phyloP scores from a whole-genome alignment of 2,888 invertebrate genomes.

The Theodoxus fluviatilis region DNA sequence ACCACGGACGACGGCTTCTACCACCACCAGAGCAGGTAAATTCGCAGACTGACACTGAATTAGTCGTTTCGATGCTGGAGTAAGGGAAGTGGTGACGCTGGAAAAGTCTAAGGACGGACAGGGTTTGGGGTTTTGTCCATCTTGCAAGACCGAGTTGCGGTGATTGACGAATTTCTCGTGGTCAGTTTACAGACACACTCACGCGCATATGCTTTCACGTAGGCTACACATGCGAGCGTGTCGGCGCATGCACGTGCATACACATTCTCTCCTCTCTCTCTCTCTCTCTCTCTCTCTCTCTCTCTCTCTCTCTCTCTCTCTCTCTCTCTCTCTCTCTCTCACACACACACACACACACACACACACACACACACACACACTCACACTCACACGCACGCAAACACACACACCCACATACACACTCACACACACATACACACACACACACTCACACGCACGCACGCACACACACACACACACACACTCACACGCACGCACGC shows the following conservation, averaged over 20 bases:
- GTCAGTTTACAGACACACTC: constrained; percentile 22
- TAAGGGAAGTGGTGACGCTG: too few species aligned
- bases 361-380: background rate
- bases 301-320: background rate
- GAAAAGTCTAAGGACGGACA: too few species aligned
- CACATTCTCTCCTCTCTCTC: background rate
- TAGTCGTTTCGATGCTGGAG: background rate
- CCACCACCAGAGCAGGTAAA: too few species aligned
- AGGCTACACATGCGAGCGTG: background rate
- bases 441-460: constrained; percentile 24
- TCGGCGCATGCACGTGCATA: background rate
- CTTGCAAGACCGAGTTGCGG: too few species aligned
- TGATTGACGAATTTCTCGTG: too few species aligned
- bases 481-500: constrained; percentile 27
- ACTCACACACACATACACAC: background rate
- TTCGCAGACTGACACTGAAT: too few species aligned
- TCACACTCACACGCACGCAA: background rate
- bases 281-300: constrained; percentile 6
- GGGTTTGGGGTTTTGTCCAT: too few species aligned
- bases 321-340: constrained; percentile 12
- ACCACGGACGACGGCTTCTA: background rate
- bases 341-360: background rate
- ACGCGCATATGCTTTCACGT: constrained; percentile 8
- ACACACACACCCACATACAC: constrained; percentile 15
- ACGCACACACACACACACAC: constrained; percentile 28